Percentiles rank a stretch among this genome's conserved stretches.
These are phyloP conservation scores for Phortica magna DNA, from an alignment of 2,888 invertebrate genomes.

Conservation along the genomic window DNA sequence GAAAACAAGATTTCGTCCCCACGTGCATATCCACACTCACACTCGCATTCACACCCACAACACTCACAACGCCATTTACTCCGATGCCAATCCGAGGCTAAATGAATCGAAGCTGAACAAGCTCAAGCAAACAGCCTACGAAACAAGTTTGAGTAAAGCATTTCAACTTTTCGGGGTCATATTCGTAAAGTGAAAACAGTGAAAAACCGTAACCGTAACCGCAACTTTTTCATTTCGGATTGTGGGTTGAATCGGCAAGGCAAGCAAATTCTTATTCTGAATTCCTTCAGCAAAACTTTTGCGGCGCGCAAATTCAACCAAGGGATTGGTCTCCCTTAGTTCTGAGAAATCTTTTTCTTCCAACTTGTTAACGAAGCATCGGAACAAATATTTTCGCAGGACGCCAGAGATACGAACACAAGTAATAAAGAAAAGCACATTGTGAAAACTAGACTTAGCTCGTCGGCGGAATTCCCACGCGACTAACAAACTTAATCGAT, in stretches of 20 bases:
- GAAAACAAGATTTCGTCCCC: slow-evolving; percentile 56
- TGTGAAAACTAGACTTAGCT: slow-evolving; percentile 6
- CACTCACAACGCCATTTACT: background rate
- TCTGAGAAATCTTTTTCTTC: slow-evolving; percentile 59
- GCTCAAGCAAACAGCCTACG: slow-evolving; percentile 66
- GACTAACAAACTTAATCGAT: slow-evolving; percentile 72
- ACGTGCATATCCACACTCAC: slow-evolving; percentile 23
- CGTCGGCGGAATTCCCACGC: slow-evolving; percentile 50
- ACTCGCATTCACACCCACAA: slow-evolving; percentile 2
- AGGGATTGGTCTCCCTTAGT: slow-evolving; percentile 71
- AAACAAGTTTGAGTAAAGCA: slow-evolving; percentile 55
- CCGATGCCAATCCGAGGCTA: background rate
- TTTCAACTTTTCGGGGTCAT: slow-evolving; percentile 39
- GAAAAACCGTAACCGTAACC: slow-evolving; percentile 74
- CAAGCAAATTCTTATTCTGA: slow-evolving; percentile 42
- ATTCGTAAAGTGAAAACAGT: slow-evolving; percentile 57
- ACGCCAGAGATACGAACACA: slow-evolving; percentile 27
- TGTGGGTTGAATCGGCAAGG: slow-evolving; percentile 55
- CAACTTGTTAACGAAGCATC: background rate
- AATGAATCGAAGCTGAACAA: slow-evolving; percentile 29
- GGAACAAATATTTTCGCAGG: background rate
- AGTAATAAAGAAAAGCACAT: slow-evolving; percentile 36
- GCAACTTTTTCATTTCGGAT: slow-evolving; percentile 71
- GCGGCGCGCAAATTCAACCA: slow-evolving; percentile 56
- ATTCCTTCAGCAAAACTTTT: slow-evolving; percentile 51